Conservation (phyloP, 2,888 invertebrate species). For the Polyommatus icarus region DNA sequence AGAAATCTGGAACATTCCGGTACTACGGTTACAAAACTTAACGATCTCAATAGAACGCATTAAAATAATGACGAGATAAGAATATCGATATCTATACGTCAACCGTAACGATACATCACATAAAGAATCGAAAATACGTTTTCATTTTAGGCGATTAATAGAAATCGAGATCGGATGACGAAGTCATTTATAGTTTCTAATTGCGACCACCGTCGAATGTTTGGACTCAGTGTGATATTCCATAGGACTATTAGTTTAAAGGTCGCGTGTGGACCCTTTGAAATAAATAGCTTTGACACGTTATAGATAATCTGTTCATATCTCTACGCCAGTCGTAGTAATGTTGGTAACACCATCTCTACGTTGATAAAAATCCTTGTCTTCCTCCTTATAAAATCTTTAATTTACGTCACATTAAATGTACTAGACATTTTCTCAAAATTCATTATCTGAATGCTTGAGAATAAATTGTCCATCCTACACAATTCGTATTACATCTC, state of each 20-base stretch:
- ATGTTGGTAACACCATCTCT: constrained; percentile 1
- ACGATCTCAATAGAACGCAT: constrained; percentile 42
- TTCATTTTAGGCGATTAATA: constrained; percentile 69
- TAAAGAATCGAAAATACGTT: constrained; percentile 66
- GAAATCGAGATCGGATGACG: constrained; percentile 65
- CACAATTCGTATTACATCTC: background rate
- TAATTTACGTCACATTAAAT: background rate
- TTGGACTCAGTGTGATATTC: constrained; percentile 54
- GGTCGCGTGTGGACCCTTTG: background rate
- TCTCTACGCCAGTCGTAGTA: background rate
- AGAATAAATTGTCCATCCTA: background rate
- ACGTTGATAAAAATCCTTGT: background rate
- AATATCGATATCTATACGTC: constrained; percentile 49
- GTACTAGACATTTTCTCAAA: background rate
- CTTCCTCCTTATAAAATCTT: background rate
- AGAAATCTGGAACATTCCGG: background rate
- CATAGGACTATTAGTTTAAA: constrained; percentile 21
- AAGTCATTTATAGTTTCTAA: constrained; percentile 74
- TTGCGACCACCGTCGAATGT: constrained; percentile 71
- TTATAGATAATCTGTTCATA: constrained; percentile 5
- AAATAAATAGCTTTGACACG: constrained; percentile 22
- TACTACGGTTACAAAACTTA: constrained; percentile 4
- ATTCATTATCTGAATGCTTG: background rate
- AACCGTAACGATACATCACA: constrained; percentile 54
- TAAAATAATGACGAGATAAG: constrained; percentile 37